These are phyloP conservation scores for Hephaestus fuliginosus DNA, from an alignment of 2,797 vertebrate genomes.

Conservation along the genomic window DNA sequence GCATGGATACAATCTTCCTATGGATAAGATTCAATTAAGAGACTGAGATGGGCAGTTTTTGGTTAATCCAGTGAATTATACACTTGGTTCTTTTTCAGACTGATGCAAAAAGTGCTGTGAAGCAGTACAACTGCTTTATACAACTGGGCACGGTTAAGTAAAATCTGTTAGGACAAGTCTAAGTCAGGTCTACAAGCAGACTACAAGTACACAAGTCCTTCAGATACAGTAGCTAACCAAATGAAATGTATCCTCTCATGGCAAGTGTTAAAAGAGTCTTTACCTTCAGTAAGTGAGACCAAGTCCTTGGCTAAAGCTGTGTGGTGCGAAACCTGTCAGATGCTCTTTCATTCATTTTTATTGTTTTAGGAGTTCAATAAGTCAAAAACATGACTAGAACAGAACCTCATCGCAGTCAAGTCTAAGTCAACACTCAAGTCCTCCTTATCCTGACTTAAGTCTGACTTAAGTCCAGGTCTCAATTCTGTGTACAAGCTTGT, in stretches of 20 bases:
- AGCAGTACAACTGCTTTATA: background rate
- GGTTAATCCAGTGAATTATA: background rate
- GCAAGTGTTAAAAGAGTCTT: background rate
- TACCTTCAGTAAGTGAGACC: background rate
- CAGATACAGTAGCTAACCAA: background rate
- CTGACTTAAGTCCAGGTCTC: background rate
- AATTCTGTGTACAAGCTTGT: background rate
- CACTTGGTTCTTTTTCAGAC: background rate
- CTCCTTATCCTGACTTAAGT: background rate
- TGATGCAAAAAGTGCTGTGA: background rate
- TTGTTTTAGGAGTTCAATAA: background rate
- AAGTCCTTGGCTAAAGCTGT: background rate
- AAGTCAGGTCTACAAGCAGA: background rate
- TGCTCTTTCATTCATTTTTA: background rate
- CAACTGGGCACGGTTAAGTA: background rate
- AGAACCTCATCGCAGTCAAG: background rate
- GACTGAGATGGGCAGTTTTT: background rate
- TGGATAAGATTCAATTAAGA: too few species aligned
- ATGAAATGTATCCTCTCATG: background rate
- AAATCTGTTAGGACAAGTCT: background rate
- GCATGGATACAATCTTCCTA: background rate
- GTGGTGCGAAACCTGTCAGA: background rate
- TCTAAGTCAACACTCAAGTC: background rate
- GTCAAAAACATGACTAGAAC: background rate
- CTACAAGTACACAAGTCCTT: too few species aligned